Conservation (phyloP, 1,140 invertebrate species). For the Drosophila sturtevanti region DNA sequence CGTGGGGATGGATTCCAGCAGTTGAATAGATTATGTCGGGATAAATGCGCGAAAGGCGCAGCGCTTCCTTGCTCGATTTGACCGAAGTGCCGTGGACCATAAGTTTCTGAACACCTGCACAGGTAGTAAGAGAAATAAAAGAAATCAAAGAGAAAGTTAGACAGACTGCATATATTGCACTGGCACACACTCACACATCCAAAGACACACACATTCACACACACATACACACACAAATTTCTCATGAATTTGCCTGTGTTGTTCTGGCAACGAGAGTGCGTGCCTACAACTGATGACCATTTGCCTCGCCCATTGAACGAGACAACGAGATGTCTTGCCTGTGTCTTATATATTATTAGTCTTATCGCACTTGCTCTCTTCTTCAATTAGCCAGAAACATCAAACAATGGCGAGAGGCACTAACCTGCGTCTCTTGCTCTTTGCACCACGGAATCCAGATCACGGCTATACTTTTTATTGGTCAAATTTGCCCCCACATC, state of each 20-base stretch:
- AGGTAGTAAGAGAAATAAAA: slow-evolving; percentile 32
- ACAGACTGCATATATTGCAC: slow-evolving; percentile 42
- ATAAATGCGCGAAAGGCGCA: slow-evolving; percentile 93
- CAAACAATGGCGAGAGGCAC: slow-evolving; percentile 19
- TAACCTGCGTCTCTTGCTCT: slow-evolving; percentile 95
- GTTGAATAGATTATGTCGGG: slow-evolving; percentile 96
- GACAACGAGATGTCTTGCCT: slow-evolving; percentile 30
- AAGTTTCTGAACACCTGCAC: slow-evolving; percentile 94
- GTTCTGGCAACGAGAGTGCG: slow-evolving; percentile 12
- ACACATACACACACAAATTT: slow-evolving; percentile 7
- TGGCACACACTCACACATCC: not conserved
- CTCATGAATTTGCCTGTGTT: slow-evolving; percentile 35
- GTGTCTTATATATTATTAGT: slow-evolving; percentile 44
- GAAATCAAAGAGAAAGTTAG: slow-evolving; percentile 46
- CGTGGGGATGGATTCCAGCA: slow-evolving; percentile 97
- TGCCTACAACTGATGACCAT: slow-evolving; percentile 21
- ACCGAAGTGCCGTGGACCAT: slow-evolving; percentile 96
- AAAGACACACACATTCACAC: slow-evolving; percentile 18
- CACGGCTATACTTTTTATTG: slow-evolving; percentile 96
- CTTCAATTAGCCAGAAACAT: slow-evolving; percentile 23
- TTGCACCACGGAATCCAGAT: slow-evolving; percentile 95
- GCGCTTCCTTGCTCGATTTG: slow-evolving; percentile 94
- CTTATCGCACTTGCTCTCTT: slow-evolving; percentile 37
- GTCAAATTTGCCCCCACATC: slow-evolving; percentile 97
- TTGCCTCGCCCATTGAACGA: slow-evolving; percentile 55